These are phyloP conservation scores for Oxytorus armatus DNA, from an alignment of 2,888 invertebrate genomes.

Conservation along the genomic window DNA sequence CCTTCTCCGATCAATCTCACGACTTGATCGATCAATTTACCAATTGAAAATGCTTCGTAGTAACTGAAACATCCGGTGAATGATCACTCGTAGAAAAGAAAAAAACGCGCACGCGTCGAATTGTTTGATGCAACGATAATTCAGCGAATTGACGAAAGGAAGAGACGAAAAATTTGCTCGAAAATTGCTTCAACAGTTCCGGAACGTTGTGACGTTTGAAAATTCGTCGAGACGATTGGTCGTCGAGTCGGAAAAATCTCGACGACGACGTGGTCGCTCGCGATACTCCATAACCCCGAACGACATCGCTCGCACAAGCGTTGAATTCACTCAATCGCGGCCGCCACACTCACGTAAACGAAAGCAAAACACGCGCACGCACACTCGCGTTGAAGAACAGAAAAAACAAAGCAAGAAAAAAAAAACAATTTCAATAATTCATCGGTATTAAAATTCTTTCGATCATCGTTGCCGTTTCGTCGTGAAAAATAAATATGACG, in stretches of 20 bases:
- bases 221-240: slow-evolving; percentile 45
- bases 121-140: neutral
- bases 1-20: too few relatives aligned
- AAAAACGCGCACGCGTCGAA: too few relatives aligned
- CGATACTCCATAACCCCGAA: slow-evolving; percentile 37
- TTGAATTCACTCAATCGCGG: slow-evolving; percentile 70
- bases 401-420: neutral
- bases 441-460: slow-evolving; percentile 25
- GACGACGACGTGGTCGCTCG: slow-evolving; percentile 73
- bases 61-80: neutral
- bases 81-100: too few relatives aligned
- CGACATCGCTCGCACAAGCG: slow-evolving; percentile 74
- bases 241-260: slow-evolving; percentile 70
- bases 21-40: slow-evolving; percentile 45
- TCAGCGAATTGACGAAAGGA: neutral
- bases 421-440: slow-evolving; percentile 33
- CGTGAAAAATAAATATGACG: slow-evolving; percentile 5
- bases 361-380: slow-evolving; percentile 5
- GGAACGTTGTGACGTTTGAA: neutral
- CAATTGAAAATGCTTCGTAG: neutral
- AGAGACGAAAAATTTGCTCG: neutral
- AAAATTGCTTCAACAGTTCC: neutral
- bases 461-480: slow-evolving; percentile 1
- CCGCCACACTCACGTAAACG: slow-evolving; percentile 20
- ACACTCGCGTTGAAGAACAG: neutral